Evolutionary conservation across 2,113 vertebrate species (phyloP), one percentile per base, ranked within the genome.

Genomic region (Typhlomys cinereus): DNA sequence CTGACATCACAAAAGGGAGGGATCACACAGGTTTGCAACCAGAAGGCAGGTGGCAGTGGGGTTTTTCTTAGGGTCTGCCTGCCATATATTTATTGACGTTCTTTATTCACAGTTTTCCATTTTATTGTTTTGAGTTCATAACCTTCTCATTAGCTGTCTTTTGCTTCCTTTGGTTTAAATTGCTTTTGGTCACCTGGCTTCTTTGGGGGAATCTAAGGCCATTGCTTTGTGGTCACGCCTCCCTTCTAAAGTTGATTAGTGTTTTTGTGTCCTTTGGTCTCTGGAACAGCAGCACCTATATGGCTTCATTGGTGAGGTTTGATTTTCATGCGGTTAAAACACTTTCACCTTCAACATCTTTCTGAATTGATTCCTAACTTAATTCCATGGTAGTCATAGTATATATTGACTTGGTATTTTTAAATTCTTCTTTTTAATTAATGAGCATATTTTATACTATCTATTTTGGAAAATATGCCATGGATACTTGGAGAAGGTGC

Each of bases 121-220:
- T 67, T 66, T 66, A 57, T 76, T 46, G n/a, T n/a, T n/a, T n/a
- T n/a, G n/a, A n/a, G n/a, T n/a, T n/a, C n/a, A n/a, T n/a, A n/a
- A n/a, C n/a, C n/a, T n/a, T n/a, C 41, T 59, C 86, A 14, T 86
- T n/a, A n/a, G n/a, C n/a, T n/a, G n/a, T n/a, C n/a, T 48, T 92
- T 92, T 84, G 13, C 76, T 78, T 73, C 64, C 11, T 83, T 87
- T 67, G 25, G 3, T 31, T 92, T 93, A 85, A 85, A 76, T 76
- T 91, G 1, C 25, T 66, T 48, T 59, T 27, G 9, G 54, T 4
- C 8, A 14, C 8, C 20, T 61, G 46, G 75, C 71, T 91, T 70
- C 39, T 75, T 75, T 76, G 66, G 69, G 54, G 46, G 23, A 25
- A 85, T 7, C 31, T 64, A 88, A n/a, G 31, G 50, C 41, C 50